These are phyloP conservation scores for Drosophila albomicans DNA, from an alignment of 1,140 invertebrate genomes.

Conservation along the genomic window DNA sequence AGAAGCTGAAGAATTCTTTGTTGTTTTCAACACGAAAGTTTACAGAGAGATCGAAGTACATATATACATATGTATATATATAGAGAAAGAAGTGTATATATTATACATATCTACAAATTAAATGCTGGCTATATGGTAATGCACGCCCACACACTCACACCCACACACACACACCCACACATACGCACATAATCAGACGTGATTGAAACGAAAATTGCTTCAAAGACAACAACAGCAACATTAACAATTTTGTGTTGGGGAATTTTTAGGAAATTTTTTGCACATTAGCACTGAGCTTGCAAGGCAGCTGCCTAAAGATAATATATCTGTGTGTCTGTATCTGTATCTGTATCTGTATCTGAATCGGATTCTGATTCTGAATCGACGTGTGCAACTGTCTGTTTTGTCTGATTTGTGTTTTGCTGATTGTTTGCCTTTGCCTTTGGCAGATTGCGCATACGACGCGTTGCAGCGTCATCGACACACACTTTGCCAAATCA, in stretches of 20 bases:
- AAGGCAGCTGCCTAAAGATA: slow-evolving; percentile 41
- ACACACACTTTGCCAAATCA: slow-evolving; percentile 31
- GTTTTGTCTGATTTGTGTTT: slow-evolving; percentile 21
- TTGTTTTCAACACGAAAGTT: slow-evolving; percentile 50
- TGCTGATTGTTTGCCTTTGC: slow-evolving; percentile 36
- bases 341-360: slow-evolving; percentile 10
- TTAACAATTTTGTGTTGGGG: slow-evolving; percentile 36
- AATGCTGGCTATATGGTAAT: slow-evolving; percentile 27
- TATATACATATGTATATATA: background rate
- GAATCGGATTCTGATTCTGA: slow-evolving; percentile 4
- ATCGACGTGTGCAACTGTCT: slow-evolving; percentile 13
- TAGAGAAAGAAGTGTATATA: slow-evolving; percentile 18
- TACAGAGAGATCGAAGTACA: slow-evolving; percentile 41
- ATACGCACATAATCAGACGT: slow-evolving; percentile 9
- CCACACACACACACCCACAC: slow-evolving; percentile 1
- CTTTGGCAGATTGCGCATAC: slow-evolving; percentile 39
- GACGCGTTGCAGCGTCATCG: slow-evolving; percentile 69
- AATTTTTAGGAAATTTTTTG: slow-evolving; percentile 45
- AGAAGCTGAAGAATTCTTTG: slow-evolving; percentile 24
- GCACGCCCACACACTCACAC: slow-evolving; percentile 34
- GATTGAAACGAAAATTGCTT: slow-evolving; percentile 51
- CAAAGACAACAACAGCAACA: slow-evolving; percentile 29
- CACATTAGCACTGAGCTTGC: slow-evolving; percentile 54
- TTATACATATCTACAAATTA: slow-evolving; percentile 38
- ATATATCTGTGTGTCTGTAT: slow-evolving; percentile 27